Conservation (phyloP, 2,113 vertebrate genomes). For the Vidua macroura region DNA sequence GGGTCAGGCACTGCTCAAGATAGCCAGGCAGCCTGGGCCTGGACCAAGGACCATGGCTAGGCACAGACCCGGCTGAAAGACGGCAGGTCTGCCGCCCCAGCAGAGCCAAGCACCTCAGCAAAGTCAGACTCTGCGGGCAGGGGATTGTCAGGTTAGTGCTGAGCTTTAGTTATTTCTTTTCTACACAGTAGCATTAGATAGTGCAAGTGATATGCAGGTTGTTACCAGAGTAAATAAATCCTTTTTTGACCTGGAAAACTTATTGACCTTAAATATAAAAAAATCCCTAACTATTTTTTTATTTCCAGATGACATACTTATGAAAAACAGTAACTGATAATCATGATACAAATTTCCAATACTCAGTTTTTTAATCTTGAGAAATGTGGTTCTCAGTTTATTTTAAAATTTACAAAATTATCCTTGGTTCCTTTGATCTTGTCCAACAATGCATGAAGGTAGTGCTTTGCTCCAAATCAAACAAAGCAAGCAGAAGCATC, state of each 20-base stretch:
- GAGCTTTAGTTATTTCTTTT: background rate
- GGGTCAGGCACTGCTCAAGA: background rate
- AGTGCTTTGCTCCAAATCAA: background rate
- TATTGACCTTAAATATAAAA: background rate
- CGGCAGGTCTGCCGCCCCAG: rapidly evolving
- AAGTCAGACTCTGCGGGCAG: background rate
- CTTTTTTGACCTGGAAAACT: background rate
- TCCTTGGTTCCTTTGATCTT: background rate
- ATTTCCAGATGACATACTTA: background rate
- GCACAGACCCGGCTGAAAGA: background rate
- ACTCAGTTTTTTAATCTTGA: background rate
- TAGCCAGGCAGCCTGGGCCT: background rate
- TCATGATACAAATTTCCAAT: background rate
- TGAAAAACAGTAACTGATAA: background rate
- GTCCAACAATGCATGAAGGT: background rate
- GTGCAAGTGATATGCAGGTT: background rate
- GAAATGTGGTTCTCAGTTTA: background rate
- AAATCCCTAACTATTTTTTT: background rate
- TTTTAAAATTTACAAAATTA: background rate
- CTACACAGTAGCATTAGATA: background rate
- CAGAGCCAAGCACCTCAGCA: background rate
- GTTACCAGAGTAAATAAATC: background rate
- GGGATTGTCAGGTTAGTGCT: background rate
- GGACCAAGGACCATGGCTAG: too few species aligned
- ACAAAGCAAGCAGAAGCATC: background rate